These are phyloP conservation scores for Acyrthosiphon pisum DNA, from an alignment of 1,140 invertebrate species.

Conservation along the genomic window DNA sequence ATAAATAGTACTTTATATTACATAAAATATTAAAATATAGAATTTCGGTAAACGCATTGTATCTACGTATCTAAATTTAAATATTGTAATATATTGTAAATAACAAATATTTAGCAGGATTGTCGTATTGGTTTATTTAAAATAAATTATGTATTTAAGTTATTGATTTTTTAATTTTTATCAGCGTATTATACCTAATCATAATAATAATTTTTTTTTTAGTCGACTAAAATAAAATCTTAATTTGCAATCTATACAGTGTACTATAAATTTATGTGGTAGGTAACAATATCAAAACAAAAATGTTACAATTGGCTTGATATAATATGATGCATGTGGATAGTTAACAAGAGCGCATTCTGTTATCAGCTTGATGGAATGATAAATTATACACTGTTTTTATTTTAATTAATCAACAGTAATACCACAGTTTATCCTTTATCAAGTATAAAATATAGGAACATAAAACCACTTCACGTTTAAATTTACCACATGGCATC, in stretches of 20 bases:
- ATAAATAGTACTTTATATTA: too few relatives aligned
- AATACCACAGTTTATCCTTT: not conserved
- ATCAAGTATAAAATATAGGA: not conserved
- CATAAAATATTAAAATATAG: too few relatives aligned
- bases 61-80: too few relatives aligned
- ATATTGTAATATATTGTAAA: too few relatives aligned
- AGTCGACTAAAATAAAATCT: not conserved
- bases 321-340: not conserved
- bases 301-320: not conserved
- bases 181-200: too few relatives aligned
- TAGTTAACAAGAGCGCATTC: not conserved
- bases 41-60: too few relatives aligned
- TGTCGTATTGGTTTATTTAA: too few relatives aligned
- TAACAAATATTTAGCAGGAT: too few relatives aligned
- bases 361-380: not conserved
- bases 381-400: not conserved
- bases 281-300: not conserved
- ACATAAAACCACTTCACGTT: constrained; percentile 16
- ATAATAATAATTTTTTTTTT: not conserved
- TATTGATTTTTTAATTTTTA: too few relatives aligned
- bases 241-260: not conserved
- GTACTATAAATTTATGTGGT: not conserved
- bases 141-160: too few relatives aligned
- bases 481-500: constrained; percentile 28
- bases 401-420: not conserved